Evolutionary conservation across 2,797 vertebrate genomes (phyloP).

Genomic region (Bovichtus diacanthus): DNA sequence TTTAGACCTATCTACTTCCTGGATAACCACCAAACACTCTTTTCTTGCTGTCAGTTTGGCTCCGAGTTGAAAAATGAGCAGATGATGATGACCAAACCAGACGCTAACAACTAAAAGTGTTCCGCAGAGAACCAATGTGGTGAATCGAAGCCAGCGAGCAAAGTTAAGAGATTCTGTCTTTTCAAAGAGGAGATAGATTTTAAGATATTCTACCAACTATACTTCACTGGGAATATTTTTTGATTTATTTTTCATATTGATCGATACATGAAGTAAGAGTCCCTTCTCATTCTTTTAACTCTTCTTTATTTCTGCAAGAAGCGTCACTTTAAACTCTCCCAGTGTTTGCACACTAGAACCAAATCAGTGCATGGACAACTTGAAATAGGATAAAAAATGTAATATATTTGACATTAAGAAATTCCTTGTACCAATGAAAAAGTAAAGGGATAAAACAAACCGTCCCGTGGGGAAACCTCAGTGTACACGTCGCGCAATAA

Average conservation of each 20-base stretch:
- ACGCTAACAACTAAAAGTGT: neutral
- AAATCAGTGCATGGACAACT: neutral
- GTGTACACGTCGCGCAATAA: neutral
- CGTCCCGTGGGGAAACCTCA: neutral
- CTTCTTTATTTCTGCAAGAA: neutral
- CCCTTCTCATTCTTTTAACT: neutral
- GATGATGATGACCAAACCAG: conserved; percentile 27
- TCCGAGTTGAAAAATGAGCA: conserved; percentile 18
- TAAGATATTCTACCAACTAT: neutral
- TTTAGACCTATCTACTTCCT: conserved; percentile 43
- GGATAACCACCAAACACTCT: conserved; percentile 36
- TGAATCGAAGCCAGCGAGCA: neutral
- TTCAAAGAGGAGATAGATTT: neutral
- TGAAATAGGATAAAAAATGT: neutral
- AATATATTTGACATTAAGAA: neutral
- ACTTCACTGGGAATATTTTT: neutral
- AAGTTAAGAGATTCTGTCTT: neutral
- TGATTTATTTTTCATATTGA: neutral
- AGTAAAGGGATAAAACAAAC: neutral
- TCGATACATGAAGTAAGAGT: neutral
- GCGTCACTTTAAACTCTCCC: neutral
- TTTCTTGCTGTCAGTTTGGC: conserved; percentile 12
- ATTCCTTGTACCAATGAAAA: neutral
- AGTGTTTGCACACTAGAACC: neutral
- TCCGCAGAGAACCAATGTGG: neutral